phyloP scores from a whole-genome alignment of 1,140 invertebrate genomes.

The Uloborus diversus region DNA sequence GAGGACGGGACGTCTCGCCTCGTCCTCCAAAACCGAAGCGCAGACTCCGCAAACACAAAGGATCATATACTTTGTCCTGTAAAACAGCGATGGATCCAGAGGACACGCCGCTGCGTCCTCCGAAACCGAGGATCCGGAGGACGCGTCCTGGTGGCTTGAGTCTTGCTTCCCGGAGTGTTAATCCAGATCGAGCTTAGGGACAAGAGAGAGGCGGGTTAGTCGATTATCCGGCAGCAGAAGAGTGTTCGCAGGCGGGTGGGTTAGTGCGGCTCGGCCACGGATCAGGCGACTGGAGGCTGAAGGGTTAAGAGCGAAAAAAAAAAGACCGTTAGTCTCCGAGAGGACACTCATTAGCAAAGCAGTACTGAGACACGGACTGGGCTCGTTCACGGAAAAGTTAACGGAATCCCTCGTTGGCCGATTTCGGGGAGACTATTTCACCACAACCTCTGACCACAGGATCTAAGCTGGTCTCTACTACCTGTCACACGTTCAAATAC shows the following conservation, averaged over 20 bases:
- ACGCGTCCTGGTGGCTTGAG: too few species aligned
- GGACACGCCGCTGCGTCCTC: too few species aligned
- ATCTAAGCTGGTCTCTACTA: background rate
- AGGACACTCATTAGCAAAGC: constrained; percentile 27
- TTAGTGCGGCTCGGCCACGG: constrained; percentile 47
- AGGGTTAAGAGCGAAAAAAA: constrained; percentile 51
- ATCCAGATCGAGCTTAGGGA: too few species aligned
- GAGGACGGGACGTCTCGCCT: background rate
- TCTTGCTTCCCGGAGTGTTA: too few species aligned
- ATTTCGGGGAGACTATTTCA: background rate
- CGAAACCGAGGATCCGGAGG: too few species aligned
- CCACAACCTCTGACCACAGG: background rate
- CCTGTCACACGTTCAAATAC: background rate
- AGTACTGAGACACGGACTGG: background rate
- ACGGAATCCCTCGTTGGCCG: background rate
- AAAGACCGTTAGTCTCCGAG: constrained; percentile 49
- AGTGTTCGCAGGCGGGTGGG: constrained; percentile 52
- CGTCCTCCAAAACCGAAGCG: background rate
- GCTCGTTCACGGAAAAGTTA: background rate
- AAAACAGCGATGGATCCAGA: constrained; percentile 29
- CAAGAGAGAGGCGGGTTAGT: constrained; percentile 45
- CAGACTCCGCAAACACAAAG: constrained; percentile 36
- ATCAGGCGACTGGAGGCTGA: constrained; percentile 46
- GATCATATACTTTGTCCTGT: constrained; percentile 29
- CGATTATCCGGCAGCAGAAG: constrained; percentile 44